Evolutionary conservation across 23 tunicate genomes (phyloP), one percentile per base, ranked within the genome.

Genomic region (Halocynthia roretzi): DNA sequence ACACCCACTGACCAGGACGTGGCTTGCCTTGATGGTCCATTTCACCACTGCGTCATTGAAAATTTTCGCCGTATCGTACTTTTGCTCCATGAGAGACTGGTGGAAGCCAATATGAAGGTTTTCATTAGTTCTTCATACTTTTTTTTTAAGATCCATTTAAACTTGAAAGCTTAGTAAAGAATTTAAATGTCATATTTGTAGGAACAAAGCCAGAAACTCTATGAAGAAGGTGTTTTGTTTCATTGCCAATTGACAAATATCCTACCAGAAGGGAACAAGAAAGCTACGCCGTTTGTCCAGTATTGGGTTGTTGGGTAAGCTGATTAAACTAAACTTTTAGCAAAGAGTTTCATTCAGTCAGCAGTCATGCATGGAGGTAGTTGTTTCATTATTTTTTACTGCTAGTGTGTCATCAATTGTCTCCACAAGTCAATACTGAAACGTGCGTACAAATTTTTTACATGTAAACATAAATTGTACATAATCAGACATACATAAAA

Each of bases 241-340:
- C 82, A 86, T 62, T 86, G 67, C 58, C 78, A 56, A 31, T 31
- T 31, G 44, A 31, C 5, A 66, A 54, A 10, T 57, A 61, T 10
- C 53, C 67, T 9, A 21, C 40, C 10, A 61, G 12, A 7, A 22
- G 14, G 18, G 78, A 76, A 52, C 21, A 8, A 75, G 56, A 80
- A 73, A 66, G 61, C 64, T 22, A 10, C 83, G 6, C 71, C 83
- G 11, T 55, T n/a, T 81, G 49, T 86, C 6, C 82, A 86, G 67
- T 81, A 81, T 63, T 86, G 92, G 92, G 85, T 86, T 50, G 72
- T 81, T 8, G 92, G 92, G 8, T 44, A 85, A 19, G 44, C 44
- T 31, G 44, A 31, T 31, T 31, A 31, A 31, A 31, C 44, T 31
- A 31, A 31, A 31, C 44, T 31, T 31, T 31, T 31, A 31, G 44